Evolutionary conservation across 2,888 invertebrate genomes (phyloP).

Genomic region (Leptinotarsa peninsularis): DNA sequence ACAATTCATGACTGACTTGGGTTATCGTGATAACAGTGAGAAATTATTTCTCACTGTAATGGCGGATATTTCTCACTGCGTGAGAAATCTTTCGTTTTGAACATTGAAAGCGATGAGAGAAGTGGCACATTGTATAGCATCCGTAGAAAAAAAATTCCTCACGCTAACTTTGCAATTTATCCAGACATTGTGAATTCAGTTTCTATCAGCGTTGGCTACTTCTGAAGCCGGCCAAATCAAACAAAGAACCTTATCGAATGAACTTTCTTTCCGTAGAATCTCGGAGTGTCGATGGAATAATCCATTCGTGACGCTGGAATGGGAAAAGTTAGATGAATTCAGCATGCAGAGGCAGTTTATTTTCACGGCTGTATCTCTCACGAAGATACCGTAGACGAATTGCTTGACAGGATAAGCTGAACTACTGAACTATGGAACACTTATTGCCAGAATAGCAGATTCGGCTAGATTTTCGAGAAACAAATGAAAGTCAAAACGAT

Average conservation of each 20-base stretch:
- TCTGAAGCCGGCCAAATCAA: not conserved
- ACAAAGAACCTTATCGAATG: not conserved
- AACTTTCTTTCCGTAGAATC: not conserved
- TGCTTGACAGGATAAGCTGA: not conserved
- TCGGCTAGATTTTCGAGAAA: too few species aligned
- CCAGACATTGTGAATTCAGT: not conserved
- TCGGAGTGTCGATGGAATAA: not conserved
- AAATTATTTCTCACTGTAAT: too few species aligned
- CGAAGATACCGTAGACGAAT: not conserved
- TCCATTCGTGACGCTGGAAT: not conserved
- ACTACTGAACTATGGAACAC: not conserved
- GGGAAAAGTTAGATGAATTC: not conserved
- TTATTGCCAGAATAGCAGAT: not conserved
- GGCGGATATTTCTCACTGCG: too few species aligned
- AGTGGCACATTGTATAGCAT: too few species aligned
- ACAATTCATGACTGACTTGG: too few species aligned
- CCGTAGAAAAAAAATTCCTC: too few species aligned
- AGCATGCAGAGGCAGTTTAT: not conserved
- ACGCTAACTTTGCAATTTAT: too few species aligned
- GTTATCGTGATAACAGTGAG: too few species aligned
- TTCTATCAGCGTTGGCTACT: not conserved
- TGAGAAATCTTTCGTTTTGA: too few species aligned
- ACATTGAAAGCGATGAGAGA: too few species aligned
- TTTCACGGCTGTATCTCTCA: not conserved
- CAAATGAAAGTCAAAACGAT: too few species aligned